A percentile compares a stretch with the other conserved stretches of the same genome.
Conservation (phyloP, 2,797 vertebrate genomes). For the Alcedo quadribrachys region DNA sequence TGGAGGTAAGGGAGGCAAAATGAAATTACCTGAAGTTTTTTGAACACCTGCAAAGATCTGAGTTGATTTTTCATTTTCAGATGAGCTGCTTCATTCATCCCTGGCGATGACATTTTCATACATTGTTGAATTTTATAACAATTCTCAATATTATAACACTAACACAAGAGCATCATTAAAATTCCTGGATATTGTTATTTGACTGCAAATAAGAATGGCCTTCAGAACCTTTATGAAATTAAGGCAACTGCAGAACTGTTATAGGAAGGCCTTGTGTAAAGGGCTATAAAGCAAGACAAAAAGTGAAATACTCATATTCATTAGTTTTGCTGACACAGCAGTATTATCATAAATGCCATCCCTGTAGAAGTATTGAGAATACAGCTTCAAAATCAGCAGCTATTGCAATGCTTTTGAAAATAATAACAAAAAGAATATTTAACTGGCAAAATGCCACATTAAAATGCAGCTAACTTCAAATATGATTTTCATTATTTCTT, state of each 20-base stretch:
- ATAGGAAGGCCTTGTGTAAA: conserved; percentile 33
- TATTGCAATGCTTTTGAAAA: background rate
- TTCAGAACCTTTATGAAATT: conserved; percentile 36
- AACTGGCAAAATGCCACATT: conserved; percentile 9
- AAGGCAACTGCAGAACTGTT: background rate
- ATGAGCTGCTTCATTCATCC: conserved; percentile 40
- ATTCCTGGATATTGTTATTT: background rate
- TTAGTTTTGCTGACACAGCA: conserved; percentile 25
- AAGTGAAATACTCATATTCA: background rate
- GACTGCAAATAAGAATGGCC: conserved; percentile 51
- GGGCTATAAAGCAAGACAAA: conserved; percentile 53
- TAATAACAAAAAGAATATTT: background rate
- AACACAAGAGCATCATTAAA: conserved; percentile 39
- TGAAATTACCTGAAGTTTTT: background rate
- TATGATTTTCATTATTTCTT: background rate
- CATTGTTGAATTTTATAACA: conserved; percentile 57
- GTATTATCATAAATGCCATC: background rate
- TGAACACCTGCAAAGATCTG: conserved; percentile 13
- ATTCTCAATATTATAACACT: background rate
- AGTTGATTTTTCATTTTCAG: background rate
- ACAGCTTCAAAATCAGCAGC: background rate
- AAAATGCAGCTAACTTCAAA: conserved; percentile 7
- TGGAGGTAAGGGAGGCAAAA: background rate
- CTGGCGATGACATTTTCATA: conserved; percentile 53
- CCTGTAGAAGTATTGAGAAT: background rate